A percentile compares a stretch with the other conserved stretches of the same genome.
phyloP scores from a whole-genome alignment of 2,888 invertebrate species.

The Dioctria rufipes region DNA sequence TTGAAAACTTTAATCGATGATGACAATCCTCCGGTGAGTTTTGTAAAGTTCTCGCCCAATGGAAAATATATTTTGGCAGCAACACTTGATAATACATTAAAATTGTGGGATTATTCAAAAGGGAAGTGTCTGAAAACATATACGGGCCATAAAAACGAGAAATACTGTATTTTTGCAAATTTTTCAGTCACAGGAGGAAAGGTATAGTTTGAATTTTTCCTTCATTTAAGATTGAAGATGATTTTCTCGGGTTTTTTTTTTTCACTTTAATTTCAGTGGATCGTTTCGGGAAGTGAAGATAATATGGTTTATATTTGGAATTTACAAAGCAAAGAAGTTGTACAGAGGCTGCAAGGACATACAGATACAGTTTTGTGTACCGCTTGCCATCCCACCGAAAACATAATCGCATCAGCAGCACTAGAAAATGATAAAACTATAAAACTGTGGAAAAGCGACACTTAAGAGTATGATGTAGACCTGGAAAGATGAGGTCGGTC shows the following conservation, averaged over 20 bases:
- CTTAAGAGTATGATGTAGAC: conserved; percentile 73
- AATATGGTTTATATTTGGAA: conserved; percentile 99
- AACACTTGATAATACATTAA: conserved; percentile 97
- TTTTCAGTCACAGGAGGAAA: conserved; percentile 99
- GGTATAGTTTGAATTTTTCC: conserved; percentile 72
- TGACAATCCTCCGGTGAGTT: conserved; percentile 99
- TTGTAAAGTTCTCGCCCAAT: conserved; percentile 99
- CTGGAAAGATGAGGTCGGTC: not conserved
- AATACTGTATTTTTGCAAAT: conserved; percentile 99
- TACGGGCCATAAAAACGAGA: conserved; percentile 98
- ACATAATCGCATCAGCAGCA: conserved; percentile 99
- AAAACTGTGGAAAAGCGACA: conserved; percentile 98
- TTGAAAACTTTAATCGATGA: conserved; percentile 99
- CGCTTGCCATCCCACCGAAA: conserved; percentile 99
- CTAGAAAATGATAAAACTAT: conserved; percentile 99
- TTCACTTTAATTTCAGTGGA: conserved; percentile 82
- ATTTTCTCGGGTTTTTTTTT: conserved; percentile 14
- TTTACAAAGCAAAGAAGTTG: conserved; percentile 98
- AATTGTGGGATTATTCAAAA: conserved; percentile 99
- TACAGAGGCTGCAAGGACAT: conserved; percentile 97
- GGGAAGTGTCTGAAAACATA: conserved; percentile 99
- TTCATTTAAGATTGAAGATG: conserved; percentile 58
- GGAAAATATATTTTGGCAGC: conserved; percentile 99
- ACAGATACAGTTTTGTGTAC: conserved; percentile 97
- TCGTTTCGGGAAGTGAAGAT: conserved; percentile 99